Conservation (phyloP, 2,797 vertebrate genomes). For the Sebastes taczanowskii region DNA sequence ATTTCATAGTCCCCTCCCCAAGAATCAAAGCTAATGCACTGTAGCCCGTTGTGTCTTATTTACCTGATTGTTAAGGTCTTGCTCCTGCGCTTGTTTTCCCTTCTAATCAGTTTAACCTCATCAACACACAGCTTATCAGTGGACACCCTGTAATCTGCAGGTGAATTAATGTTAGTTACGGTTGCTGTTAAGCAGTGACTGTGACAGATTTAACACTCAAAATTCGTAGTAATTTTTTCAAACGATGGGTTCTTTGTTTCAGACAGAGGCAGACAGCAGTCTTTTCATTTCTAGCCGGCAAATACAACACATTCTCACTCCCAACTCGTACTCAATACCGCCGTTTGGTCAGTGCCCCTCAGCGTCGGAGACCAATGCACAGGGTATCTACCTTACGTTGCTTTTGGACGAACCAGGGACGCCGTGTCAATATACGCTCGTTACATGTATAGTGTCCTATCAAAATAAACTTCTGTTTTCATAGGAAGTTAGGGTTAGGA, state of each 20-base stretch:
- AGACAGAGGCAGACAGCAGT: not conserved
- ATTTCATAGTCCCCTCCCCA: conserved; percentile 44
- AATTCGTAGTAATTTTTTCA: not conserved
- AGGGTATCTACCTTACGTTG: too few relatives aligned
- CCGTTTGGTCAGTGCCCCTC: too few relatives aligned
- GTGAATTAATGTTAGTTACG: not conserved
- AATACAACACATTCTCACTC: not conserved
- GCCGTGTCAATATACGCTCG: too few relatives aligned
- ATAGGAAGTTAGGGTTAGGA: too few relatives aligned
- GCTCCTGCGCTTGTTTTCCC: conserved; percentile 1
- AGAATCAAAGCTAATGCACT: conserved; percentile 40
- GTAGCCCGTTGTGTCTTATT: conserved; percentile 36
- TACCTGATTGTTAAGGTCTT: conserved; percentile 32
- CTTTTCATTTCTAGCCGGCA: not conserved
- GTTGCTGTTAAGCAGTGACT: not conserved
- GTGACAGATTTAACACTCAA: not conserved
- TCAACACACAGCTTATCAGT: not conserved
- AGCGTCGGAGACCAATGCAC: too few relatives aligned
- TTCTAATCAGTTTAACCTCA: conserved; percentile 44
- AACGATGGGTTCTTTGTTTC: not conserved
- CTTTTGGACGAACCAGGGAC: too few relatives aligned
- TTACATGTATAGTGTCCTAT: too few relatives aligned
- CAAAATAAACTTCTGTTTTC: too few relatives aligned
- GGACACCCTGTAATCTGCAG: conserved; percentile 16
- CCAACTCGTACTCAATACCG: too few relatives aligned